A percentile compares a stretch with the other conserved stretches of the same genome.
These are phyloP conservation scores for Prorops nasuta DNA, from an alignment of 1,140 invertebrate species.

Conservation along the genomic window DNA sequence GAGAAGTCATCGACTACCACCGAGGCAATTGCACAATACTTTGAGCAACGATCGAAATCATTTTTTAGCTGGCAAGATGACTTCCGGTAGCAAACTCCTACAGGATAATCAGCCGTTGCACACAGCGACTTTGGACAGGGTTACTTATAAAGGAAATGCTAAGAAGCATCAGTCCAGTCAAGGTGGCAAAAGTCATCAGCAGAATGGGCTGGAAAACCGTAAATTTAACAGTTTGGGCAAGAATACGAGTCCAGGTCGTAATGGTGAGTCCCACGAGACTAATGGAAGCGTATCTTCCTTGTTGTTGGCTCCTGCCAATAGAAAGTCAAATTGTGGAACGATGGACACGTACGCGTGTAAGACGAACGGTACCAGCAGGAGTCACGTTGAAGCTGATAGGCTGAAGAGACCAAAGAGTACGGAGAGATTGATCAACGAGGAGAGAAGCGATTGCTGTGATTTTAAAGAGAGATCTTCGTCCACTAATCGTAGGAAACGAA, in stretches of 20 bases:
- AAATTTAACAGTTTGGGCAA: constrained; percentile 36
- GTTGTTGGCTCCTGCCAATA: constrained; percentile 12
- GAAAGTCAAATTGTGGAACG: constrained; percentile 23
- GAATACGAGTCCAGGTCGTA: constrained; percentile 11
- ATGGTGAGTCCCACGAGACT: constrained; percentile 20
- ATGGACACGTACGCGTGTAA: constrained; percentile 38
- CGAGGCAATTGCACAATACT: constrained; percentile 27
- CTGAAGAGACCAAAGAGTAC: constrained; percentile 46
- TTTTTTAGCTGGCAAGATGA: constrained; percentile 23
- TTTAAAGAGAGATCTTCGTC: too few relatives aligned
- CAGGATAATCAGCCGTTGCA: constrained; percentile 31
- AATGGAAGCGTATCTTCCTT: constrained; percentile 14
- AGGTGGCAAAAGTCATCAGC: constrained; percentile 19
- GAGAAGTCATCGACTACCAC: constrained; percentile 40
- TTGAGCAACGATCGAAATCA: constrained; percentile 19
- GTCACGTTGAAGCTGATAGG: constrained; percentile 20
- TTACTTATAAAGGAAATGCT: constrained; percentile 42
- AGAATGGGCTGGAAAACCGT: constrained; percentile 27
- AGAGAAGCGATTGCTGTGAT: constrained; percentile 35
- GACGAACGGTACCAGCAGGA: constrained; percentile 36
- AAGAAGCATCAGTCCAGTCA: constrained; percentile 33
- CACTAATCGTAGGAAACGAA: too few relatives aligned
- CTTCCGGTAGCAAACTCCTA: constrained; percentile 17
- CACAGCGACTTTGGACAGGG: constrained; percentile 45
- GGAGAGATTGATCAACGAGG: constrained; percentile 41